These are phyloP conservation scores for Oceanites oceanicus DNA, from an alignment of 2,113 vertebrate species.

Conservation along the genomic window DNA sequence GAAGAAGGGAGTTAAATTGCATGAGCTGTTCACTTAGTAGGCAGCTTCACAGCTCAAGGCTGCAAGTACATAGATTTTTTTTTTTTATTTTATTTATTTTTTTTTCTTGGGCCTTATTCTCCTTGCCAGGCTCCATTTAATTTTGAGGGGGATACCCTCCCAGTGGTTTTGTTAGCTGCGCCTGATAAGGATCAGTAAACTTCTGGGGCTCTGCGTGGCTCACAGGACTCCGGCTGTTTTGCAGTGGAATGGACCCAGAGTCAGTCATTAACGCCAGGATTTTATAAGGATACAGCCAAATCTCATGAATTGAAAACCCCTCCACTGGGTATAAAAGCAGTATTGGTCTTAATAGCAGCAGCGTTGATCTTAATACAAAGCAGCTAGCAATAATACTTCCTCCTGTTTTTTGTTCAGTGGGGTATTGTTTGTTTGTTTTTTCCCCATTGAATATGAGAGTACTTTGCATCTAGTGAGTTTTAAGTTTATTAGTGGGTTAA, in stretches of 20 bases:
- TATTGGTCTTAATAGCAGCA: background rate
- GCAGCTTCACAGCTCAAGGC: constrained; percentile 32
- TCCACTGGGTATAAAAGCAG: background rate
- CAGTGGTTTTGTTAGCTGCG: background rate
- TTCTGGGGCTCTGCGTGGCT: background rate
- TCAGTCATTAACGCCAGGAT: background rate
- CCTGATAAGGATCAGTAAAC: background rate
- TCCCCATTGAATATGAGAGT: background rate
- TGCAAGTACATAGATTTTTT: background rate
- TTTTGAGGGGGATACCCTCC: background rate
- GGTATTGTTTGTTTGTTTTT: background rate
- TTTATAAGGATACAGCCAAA: background rate
- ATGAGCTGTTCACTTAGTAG: constrained; percentile 19
- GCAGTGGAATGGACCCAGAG: background rate
- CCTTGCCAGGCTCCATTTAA: background rate
- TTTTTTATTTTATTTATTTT: background rate
- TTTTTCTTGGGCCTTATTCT: background rate
- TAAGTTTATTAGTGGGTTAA: background rate
- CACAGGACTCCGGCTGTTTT: background rate
- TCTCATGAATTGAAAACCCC: background rate
- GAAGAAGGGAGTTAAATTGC: constrained; percentile 46
- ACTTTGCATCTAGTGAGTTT: background rate
- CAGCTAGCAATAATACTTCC: background rate
- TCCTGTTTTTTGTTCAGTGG: background rate
- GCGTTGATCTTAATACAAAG: background rate